Conservation (phyloP, 2,797 vertebrate species). For the Cephalopachus bancanus region DNA sequence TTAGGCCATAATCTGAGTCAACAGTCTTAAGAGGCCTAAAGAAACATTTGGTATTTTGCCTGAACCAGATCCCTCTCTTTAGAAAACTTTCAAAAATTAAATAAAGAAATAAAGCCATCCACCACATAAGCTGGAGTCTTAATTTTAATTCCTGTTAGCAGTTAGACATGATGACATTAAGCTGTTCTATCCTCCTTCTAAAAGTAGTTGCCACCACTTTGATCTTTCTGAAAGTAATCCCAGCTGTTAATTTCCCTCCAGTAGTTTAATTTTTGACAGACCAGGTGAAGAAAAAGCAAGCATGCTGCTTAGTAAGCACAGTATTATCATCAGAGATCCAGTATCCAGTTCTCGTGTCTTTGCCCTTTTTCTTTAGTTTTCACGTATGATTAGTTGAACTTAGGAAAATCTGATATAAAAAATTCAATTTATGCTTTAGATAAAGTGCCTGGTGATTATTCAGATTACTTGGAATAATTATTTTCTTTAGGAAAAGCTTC, state of each 20-base stretch:
- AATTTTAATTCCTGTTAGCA: neutral
- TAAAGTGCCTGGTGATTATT: neutral
- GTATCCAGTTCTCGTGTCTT: neutral
- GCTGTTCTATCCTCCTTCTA: neutral
- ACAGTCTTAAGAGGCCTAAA: neutral
- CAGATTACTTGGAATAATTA: neutral
- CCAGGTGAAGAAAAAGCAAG: neutral
- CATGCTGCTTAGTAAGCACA: neutral
- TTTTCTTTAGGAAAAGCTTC: conserved; percentile 37
- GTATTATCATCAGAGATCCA: neutral
- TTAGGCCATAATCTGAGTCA: conserved; percentile 1
- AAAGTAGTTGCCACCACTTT: neutral
- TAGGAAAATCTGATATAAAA: conserved; percentile 1
- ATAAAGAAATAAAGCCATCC: conserved; percentile 12
- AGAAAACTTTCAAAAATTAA: conserved; percentile 55
- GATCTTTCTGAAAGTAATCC: neutral
- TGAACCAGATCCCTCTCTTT: neutral
- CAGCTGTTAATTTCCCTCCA: neutral
- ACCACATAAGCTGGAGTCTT: neutral
- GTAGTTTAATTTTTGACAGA: conserved; percentile 11
- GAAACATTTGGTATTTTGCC: conserved; percentile 36
- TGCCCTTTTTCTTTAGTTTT: neutral
- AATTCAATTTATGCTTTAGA: neutral
- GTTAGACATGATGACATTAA: neutral
- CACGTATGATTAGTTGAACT: neutral